These are phyloP conservation scores for Theristicus caerulescens DNA, from an alignment of 2,113 vertebrate genomes.

Conservation along the genomic window DNA sequence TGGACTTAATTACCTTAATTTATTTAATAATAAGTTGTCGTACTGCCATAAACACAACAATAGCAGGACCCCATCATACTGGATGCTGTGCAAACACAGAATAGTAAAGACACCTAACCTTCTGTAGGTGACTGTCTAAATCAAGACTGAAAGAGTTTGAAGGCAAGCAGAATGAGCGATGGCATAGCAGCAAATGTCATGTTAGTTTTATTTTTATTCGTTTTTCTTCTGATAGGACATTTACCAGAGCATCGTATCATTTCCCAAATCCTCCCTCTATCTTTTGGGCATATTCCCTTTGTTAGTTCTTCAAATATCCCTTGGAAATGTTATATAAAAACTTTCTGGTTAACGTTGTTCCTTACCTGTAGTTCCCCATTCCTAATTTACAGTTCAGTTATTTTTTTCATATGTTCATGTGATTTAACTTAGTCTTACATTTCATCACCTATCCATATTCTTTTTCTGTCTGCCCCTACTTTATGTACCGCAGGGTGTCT, in stretches of 20 bases:
- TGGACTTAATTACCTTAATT: neutral
- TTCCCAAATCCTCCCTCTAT: neutral
- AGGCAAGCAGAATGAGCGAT: neutral
- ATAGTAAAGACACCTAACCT: neutral
- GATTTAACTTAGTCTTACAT: neutral
- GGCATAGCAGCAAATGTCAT: neutral
- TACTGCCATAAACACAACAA: neutral
- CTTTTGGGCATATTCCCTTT: neutral
- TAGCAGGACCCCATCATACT: neutral
- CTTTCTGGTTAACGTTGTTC: neutral
- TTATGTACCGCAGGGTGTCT: neutral
- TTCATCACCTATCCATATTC: neutral
- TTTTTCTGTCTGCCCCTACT: neutral
- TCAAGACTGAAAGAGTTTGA: neutral
- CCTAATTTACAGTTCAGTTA: neutral
- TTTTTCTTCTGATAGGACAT: neutral
- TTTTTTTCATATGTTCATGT: neutral
- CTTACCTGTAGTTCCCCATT: neutral
- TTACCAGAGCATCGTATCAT: neutral
- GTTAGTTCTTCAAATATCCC: neutral
- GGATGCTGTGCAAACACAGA: neutral
- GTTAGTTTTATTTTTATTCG: neutral
- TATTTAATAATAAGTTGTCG: neutral
- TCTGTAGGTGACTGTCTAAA: neutral
- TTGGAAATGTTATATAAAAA: neutral